Conservation (phyloP, 2,797 vertebrate genomes). For the Anguilla marmorata region DNA sequence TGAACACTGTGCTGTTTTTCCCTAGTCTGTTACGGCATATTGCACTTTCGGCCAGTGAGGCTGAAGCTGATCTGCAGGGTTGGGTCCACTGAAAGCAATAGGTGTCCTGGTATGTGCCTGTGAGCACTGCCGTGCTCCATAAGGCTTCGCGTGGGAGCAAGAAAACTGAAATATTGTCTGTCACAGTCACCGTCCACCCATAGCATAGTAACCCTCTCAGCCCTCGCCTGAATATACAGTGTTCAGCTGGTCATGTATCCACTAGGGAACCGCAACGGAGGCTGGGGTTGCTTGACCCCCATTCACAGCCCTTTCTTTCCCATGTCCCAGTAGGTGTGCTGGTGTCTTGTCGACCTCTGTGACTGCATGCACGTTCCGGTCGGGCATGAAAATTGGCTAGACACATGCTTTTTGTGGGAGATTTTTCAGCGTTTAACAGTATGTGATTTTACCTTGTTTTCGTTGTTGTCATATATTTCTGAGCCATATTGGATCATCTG, state of each 20-base stretch:
- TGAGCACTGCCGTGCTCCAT: not conserved
- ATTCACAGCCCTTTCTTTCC: conserved; percentile 17
- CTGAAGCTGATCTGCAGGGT: not conserved
- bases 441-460: not conserved
- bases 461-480: conserved; percentile 12
- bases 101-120: not conserved
- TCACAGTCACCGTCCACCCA: conserved; percentile 35
- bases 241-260: conserved; percentile 40
- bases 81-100: not conserved
- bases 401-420: not conserved
- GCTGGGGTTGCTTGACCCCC: conserved; percentile 25
- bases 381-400: not conserved
- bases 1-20: not conserved
- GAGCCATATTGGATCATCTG: conserved; percentile 38
- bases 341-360: not conserved
- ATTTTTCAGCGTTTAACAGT: not conserved
- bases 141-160: not conserved
- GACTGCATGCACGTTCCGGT: conserved; percentile 46
- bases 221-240: not conserved
- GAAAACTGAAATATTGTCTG: not conserved
- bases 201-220: conserved; percentile 45
- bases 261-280: conserved; percentile 29
- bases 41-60: not conserved
- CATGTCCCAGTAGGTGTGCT: not conserved
- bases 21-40: conserved; percentile 1